Base-by-base conservation (phyloP, 2,888 invertebrate genomes). In the Eustalomyia histrio region DNA sequence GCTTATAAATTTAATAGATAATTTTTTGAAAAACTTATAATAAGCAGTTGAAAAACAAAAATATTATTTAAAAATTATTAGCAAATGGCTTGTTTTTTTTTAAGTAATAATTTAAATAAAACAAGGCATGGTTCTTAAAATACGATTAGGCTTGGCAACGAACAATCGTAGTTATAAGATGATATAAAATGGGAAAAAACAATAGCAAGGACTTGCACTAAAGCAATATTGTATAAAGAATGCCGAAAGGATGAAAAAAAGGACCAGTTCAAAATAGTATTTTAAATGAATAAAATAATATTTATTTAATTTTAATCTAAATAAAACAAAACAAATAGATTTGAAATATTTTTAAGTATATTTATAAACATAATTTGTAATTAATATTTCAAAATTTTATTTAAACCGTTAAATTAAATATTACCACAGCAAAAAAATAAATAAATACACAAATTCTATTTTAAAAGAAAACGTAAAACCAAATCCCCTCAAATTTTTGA, bases 111-210 rank as follows among this genome's bases (percentile, higher is more conserved):
- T 21, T 58, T 58, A 29, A 29, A 29, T 29, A 29, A n/a, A 18
- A 63, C 43, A 16, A 39, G 61, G 29, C 18, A 69, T 24, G n/a
- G 24, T 67, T 43, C 14, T 29, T 29, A 7, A 17, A 50, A 43
- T n/a, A 18, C 2, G 39, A 14, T 39, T 18, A 50, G 57, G 39
- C 29, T 63, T 63, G 68, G 63, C 57, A 68, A 68, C 58, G 79
- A 79, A 73, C 68, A 79, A 79, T 74, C 69, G 69, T 60, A 74
- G 65, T 64, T 60, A 63, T 64, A 79, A 74, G 33, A 69, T 33
- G 47, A 35, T 21, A 58, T 73, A 55, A 43, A 17, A 33, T 14
- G 29, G 24, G 29, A 47, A 1, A 18, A 47, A 61, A 52, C 9
- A n/a, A 67, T 55, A 16, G n/a, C 55, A 35, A 43, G 50, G n/a